Evolutionary conservation across 2,797 vertebrate species (phyloP).

Genomic region (Acanthurus lineatus): DNA sequence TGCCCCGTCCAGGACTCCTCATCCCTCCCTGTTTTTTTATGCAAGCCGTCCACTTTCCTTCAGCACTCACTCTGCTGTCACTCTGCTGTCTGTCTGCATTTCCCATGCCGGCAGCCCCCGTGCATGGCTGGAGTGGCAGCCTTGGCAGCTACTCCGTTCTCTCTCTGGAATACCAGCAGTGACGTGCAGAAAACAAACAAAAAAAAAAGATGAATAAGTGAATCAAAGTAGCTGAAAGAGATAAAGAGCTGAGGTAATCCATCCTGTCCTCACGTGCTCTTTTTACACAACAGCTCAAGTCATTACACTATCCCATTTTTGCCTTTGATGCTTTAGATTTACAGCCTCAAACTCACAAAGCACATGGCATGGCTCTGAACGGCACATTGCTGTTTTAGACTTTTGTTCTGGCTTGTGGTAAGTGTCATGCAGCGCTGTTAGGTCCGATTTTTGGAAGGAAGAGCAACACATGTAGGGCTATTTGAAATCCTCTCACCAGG

Average conservation of each 20-base stretch:
- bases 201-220: slow-evolving; percentile 19
- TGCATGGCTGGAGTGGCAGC: slow-evolving; percentile 49
- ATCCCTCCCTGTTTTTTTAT: slow-evolving; percentile 33
- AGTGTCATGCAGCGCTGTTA: slow-evolving; percentile 43
- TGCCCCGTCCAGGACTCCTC: slow-evolving; percentile 42
- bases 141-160: slow-evolving; percentile 39
- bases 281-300: slow-evolving; percentile 39
- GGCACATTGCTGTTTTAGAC: slow-evolving; percentile 51
- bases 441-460: slow-evolving; percentile 39
- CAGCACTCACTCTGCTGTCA: slow-evolving; percentile 56
- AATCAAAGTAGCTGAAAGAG: slow-evolving; percentile 6
- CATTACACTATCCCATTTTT: slow-evolving; percentile 39
- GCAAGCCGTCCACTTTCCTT: slow-evolving; percentile 48
- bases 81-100: slow-evolving; percentile 60
- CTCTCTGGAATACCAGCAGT: slow-evolving; percentile 21
- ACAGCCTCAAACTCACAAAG: slow-evolving; percentile 57
- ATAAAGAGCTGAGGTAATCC: slow-evolving; percentile 21
- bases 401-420: slow-evolving; percentile 73
- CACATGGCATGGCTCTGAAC: slow-evolving; percentile 61
- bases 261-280: slow-evolving; percentile 16
- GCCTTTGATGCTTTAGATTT: slow-evolving; percentile 65
- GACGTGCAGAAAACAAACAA: slow-evolving; percentile 7
- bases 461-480: slow-evolving; percentile 47
- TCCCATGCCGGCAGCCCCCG: slow-evolving; percentile 45
- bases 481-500: slow-evolving; percentile 45